Percentiles rank a stretch among this genome's conserved stretches.
phyloP scores from a whole-genome alignment of 2,113 vertebrate genomes.

The Pachyramphus minor region DNA sequence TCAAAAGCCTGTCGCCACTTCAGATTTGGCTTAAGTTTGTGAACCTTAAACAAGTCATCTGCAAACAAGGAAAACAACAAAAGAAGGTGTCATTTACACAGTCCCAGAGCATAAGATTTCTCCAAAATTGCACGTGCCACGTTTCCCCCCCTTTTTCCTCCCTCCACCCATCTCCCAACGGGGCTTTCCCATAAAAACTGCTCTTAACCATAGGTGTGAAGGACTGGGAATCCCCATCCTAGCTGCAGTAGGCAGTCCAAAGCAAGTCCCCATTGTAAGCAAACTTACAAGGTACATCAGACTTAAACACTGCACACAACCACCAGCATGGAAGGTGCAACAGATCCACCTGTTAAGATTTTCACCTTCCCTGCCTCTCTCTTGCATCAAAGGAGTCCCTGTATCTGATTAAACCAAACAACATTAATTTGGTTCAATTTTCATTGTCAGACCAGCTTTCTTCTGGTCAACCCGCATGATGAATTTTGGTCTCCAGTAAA shows the following conservation, averaged over 20 bases:
- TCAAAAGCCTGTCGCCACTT: conserved; percentile 85
- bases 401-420: background rate
- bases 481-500: background rate
- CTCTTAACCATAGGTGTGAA: conserved; percentile 37
- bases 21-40: conserved; percentile 84
- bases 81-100: background rate
- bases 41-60: conserved; percentile 87
- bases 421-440: background rate
- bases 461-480: background rate
- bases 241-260: conserved; percentile 10
- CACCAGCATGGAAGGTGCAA: background rate
- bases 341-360: background rate
- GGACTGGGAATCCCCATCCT: conserved; percentile 23
- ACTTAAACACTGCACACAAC: background rate
- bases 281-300: conserved; percentile 7
- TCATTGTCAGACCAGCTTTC: background rate
- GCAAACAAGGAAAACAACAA: conserved; percentile 70
- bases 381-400: background rate
- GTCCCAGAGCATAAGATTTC: background rate
- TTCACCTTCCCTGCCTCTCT: background rate
- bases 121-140: background rate
- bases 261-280: background rate
- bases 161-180: background rate
- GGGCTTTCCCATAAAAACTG: conserved; percentile 39
- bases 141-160: background rate